Evolutionary conservation across 2,113 vertebrate species (phyloP).

Genomic region (Colius striatus): DNA sequence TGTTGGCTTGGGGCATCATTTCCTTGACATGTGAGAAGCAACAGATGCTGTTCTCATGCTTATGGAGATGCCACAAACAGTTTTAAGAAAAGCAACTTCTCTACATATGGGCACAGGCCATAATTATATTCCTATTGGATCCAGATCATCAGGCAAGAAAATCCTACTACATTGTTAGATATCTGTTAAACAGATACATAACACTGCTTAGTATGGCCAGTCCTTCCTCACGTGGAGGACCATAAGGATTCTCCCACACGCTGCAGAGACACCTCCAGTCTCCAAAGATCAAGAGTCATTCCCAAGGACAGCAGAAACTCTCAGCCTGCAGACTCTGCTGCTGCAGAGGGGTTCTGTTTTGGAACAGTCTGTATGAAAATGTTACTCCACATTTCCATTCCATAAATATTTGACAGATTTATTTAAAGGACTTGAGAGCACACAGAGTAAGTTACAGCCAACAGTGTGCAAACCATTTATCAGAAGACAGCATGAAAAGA

Average conservation of each 20-base stretch:
- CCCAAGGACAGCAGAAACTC: not conserved
- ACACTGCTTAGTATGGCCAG: not conserved
- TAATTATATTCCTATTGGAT: not conserved
- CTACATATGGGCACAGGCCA: too few species aligned
- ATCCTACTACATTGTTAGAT: not conserved
- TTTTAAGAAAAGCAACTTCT: not conserved
- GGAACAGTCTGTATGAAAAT: not conserved
- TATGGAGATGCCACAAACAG: not conserved
- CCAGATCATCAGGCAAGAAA: not conserved
- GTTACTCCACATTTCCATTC: not conserved
- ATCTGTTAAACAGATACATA: not conserved
- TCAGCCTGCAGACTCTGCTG: not conserved
- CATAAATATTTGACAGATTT: not conserved
- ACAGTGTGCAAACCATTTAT: not conserved
- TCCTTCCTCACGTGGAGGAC: not conserved
- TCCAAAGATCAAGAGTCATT: not conserved
- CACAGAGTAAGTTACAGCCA: not conserved
- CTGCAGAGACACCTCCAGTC: not conserved
- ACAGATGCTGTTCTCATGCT: not conserved
- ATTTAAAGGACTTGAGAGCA: not conserved
- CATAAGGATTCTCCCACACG: not conserved
- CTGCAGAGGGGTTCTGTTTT: not conserved
- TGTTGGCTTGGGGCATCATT: not conserved
- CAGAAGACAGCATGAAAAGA: not conserved
- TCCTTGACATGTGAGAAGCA: not conserved